These are phyloP conservation scores for Buceros bicornis DNA, from an alignment of 2,797 vertebrate genomes.

Conservation along the genomic window DNA sequence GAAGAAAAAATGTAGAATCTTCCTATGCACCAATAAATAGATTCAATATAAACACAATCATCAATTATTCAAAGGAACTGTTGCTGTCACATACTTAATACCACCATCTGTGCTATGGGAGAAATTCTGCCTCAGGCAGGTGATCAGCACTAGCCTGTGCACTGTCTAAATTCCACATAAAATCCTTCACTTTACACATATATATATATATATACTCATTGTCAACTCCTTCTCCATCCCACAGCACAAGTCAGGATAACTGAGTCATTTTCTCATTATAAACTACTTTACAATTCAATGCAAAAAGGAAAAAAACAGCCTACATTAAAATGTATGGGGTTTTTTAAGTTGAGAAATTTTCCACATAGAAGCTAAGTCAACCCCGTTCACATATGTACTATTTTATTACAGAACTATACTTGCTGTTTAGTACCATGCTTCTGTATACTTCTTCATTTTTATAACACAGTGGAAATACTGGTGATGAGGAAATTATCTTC, in stretches of 20 bases:
- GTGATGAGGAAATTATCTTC: background rate
- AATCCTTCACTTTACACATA: background rate
- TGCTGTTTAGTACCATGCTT: background rate
- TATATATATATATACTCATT: background rate
- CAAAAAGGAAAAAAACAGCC: background rate
- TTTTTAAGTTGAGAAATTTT: conserved; percentile 33
- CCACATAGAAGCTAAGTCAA: background rate
- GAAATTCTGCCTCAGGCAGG: conserved; percentile 31
- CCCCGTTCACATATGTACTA: conserved; percentile 10
- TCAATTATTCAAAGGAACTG: conserved; percentile 21
- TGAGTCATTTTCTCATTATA: conserved; percentile 69
- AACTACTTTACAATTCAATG: conserved; percentile 68
- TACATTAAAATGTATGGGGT: conserved; percentile 58
- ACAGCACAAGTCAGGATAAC: conserved; percentile 49
- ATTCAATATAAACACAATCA: background rate
- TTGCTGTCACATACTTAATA: conserved; percentile 13
- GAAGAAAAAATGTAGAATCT: background rate
- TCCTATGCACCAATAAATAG: background rate
- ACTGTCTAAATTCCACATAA: background rate
- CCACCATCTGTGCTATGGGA: background rate
- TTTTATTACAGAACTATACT: background rate
- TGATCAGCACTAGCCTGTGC: background rate
- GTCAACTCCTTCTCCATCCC: conserved; percentile 16
- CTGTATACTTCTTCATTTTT: background rate
- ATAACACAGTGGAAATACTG: background rate